Percentiles rank a stretch among this genome's conserved stretches.
phyloP scores from a whole-genome alignment of 2,888 invertebrate species.

The Cactoblastis cactorum region DNA sequence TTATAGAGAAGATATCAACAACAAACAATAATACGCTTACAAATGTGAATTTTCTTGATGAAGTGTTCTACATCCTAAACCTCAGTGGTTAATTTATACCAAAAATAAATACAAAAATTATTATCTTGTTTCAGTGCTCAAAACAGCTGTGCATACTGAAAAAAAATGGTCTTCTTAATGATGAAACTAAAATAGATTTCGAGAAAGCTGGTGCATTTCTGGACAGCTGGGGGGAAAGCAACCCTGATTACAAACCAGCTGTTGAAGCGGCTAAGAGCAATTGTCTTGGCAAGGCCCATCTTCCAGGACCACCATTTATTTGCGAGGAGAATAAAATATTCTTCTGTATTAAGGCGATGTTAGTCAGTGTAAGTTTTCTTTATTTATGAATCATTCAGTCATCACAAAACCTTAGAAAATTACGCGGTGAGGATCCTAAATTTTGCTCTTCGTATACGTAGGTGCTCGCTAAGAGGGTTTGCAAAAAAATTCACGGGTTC shows the following conservation, averaged over 20 bases:
- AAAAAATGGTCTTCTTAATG: slow-evolving; percentile 40
- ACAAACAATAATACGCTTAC: no score
- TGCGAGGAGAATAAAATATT: slow-evolving; percentile 50
- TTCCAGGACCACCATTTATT: slow-evolving; percentile 41
- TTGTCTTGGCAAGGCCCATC: slow-evolving; percentile 34
- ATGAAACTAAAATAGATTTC: slow-evolving; percentile 37
- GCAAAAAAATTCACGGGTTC: no score
- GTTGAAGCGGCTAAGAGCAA: slow-evolving; percentile 34
- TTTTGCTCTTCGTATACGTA: no score
- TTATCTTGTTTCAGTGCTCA: slow-evolving; percentile 42
- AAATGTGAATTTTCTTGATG: no score
- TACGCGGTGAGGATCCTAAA: no score
- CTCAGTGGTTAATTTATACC: no score
- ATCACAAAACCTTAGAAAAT: no score
- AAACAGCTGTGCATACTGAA: slow-evolving; percentile 49
- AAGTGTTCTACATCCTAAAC: no score
- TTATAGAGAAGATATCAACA: no score
- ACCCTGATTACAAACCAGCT: slow-evolving; percentile 39
- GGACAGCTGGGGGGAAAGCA: slow-evolving; percentile 35
- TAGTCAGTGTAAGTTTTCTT: slow-evolving; percentile 43
- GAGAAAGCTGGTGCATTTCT: slow-evolving; percentile 35
- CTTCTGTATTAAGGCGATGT: slow-evolving; percentile 39
- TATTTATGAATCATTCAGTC: no score
- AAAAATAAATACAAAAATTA: not conserved
- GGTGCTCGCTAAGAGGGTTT: no score